A percentile compares a stretch with the other conserved stretches of the same genome.
Conservation (phyloP, 92 coral and sea anemone species). For the Virgularia gustaviana region DNA sequence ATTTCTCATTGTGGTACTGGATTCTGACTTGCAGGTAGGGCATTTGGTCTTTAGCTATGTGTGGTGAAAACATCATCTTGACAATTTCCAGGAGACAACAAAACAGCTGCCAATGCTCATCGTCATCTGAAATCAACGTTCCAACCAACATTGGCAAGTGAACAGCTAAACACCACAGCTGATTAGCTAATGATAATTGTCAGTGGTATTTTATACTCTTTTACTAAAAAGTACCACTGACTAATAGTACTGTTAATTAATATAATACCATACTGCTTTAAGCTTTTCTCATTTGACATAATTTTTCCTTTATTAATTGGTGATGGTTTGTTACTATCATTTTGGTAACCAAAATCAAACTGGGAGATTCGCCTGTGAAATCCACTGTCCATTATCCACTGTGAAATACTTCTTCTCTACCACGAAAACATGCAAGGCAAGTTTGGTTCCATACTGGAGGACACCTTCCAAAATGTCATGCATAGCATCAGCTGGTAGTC, state of each 20-base stretch:
- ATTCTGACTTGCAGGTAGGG: constrained; percentile 59
- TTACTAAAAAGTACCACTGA: constrained; percentile 3
- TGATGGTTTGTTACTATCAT: constrained; percentile 49
- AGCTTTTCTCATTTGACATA: constrained; percentile 51
- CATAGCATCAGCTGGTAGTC: constrained; percentile 67
- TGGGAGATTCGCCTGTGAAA: constrained; percentile 41
- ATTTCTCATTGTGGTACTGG: constrained; percentile 43
- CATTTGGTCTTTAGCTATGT: constrained; percentile 35
- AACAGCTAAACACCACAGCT: constrained; percentile 66
- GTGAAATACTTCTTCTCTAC: too few species aligned
- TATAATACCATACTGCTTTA: constrained; percentile 58
- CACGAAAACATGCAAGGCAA: too few species aligned
- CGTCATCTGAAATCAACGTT: constrained; percentile 55
- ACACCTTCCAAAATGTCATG: constrained; percentile 65
- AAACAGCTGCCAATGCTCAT: constrained; percentile 53
- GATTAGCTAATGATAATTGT: constrained; percentile 53
- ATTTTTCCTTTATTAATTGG: constrained; percentile 42
- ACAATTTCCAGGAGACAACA: constrained; percentile 51
- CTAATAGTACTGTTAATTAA: constrained; percentile 1
- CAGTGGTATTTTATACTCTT: background rate
- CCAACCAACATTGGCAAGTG: constrained; percentile 58
- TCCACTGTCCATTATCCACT: too few species aligned
- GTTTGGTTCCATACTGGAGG: too few species aligned
- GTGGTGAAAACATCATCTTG: constrained; percentile 53
- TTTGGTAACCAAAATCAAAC: constrained; percentile 56